phyloP scores from a whole-genome alignment of 2,888 invertebrate genomes.

The Steinernema carpocapsae region DNA sequence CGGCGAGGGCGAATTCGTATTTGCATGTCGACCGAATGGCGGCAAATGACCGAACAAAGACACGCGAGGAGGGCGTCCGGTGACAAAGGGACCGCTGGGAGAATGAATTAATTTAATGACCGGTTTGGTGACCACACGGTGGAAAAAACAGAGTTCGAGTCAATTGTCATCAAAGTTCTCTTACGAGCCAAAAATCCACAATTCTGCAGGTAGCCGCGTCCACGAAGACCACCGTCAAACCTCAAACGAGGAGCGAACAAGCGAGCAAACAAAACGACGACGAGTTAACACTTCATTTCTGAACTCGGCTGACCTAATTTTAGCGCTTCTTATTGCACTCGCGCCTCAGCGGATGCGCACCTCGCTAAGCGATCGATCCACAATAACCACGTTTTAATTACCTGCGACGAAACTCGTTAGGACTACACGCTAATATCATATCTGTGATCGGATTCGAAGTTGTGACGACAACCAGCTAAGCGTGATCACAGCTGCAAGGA shows the following conservation, averaged over 20 bases:
- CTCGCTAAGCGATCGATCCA: not conserved
- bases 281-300: constrained; percentile 27
- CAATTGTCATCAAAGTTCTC: not conserved
- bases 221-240: not conserved
- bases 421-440: not conserved
- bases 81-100: not conserved
- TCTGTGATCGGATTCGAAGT: too few relatives aligned
- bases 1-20: not conserved
- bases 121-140: not conserved
- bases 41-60: constrained; percentile 19
- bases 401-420: constrained; percentile 6
- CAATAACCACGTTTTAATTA: constrained; percentile 20
- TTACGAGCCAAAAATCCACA: too few relatives aligned
- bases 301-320: constrained; percentile 20
- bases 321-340: not conserved
- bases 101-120: constrained; percentile 27
- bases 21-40: not conserved
- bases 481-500: constrained; percentile 10
- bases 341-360: constrained; percentile 6
- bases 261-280: not conserved
- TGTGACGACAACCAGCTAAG: too few relatives aligned
- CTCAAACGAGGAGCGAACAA: not conserved
- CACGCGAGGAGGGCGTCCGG: not conserved
- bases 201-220: too few relatives aligned
- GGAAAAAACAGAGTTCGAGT: not conserved